Base-by-base conservation (phyloP, 2,113 vertebrate genomes). In the Alligator sinensis region DNA sequence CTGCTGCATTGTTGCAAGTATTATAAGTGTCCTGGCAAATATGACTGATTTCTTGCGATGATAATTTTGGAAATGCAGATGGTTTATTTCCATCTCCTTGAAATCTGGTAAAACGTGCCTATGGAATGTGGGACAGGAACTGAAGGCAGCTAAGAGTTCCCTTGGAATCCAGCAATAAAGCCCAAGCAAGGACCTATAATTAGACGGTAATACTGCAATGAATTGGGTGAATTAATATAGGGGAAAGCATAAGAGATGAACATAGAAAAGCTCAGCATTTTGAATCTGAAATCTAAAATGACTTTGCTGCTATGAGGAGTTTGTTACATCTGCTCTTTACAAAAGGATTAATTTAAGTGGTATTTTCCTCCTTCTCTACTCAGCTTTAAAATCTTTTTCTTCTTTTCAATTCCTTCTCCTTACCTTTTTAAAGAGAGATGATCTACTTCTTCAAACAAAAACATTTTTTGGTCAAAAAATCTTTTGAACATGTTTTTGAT, bases 351-450 rank as follows among this genome's bases (percentile, higher is more conserved):
- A 76, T 62, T 85, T 84, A 94, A 95, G 96, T 24, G 47, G 30
- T 38, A 74, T 24, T 47, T 70, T 47, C 9, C 34, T 6, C 21
- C 68, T 47, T 72, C 34, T 74, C 6, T 47, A 24, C 34, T 7
- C 47, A 47, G 22, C 3, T 25, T 74, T 74, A 11, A 95, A 95
- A 93, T 86, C 16, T 21, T 30, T 77, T 54, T 76, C 47, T 7
- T 70, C 15, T 10, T 86, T 74, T 87, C 63, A 27, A 68, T 91
- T 90, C 93, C 93, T 30, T 89, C 47, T 78, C 89, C 82, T 70
- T 89, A 82, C 93, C 24, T 38, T 74, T 74, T 74, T 94, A 96
- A 95, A 90, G 90, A 95, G 96, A 97, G 94, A 93, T 97, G 96
- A 70, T 62, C 94, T 88, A 93, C 30, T 96, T 97, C 84, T 96